Conservation (phyloP, 2,113 vertebrate genomes). For the Buteo buteo region DNA sequence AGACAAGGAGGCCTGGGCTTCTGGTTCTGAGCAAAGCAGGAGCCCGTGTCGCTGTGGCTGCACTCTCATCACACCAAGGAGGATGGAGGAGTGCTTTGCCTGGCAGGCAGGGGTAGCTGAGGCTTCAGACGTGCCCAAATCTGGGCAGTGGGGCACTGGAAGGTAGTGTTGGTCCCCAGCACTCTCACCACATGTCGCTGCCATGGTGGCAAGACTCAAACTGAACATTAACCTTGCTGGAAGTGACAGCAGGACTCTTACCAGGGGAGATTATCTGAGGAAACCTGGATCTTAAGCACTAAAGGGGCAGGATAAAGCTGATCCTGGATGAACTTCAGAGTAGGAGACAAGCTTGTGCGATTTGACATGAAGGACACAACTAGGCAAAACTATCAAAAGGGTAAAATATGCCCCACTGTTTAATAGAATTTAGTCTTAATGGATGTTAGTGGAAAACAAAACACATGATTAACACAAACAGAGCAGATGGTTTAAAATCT, state of each 20-base stretch:
- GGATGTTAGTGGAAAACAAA: constrained; percentile 66
- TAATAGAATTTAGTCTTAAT: constrained; percentile 61
- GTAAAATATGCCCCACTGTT: constrained; percentile 58
- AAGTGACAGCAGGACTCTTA: neutral
- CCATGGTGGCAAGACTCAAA: neutral
- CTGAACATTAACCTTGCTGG: neutral
- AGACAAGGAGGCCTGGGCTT: neutral
- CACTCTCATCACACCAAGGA: neutral
- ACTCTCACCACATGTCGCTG: fast-evolving
- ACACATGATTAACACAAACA: constrained; percentile 55
- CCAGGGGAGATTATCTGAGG: neutral
- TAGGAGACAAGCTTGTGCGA: neutral
- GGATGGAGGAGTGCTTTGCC: neutral
- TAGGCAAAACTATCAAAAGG: constrained; percentile 59
- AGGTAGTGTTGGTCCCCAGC: neutral
- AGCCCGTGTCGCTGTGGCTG: neutral
- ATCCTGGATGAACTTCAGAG: neutral
- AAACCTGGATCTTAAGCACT: neutral
- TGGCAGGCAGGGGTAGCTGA: neutral
- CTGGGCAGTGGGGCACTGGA: neutral
- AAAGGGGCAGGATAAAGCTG: neutral
- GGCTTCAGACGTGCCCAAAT: neutral
- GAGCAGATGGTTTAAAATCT: constrained; percentile 65
- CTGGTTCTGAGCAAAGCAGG: neutral
- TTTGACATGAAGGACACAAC: neutral